Percentiles rank a stretch among this genome's conserved stretches.
phyloP scores from a whole-genome alignment of 1,140 invertebrate species.

The Diabrotica undecimpunctata region DNA sequence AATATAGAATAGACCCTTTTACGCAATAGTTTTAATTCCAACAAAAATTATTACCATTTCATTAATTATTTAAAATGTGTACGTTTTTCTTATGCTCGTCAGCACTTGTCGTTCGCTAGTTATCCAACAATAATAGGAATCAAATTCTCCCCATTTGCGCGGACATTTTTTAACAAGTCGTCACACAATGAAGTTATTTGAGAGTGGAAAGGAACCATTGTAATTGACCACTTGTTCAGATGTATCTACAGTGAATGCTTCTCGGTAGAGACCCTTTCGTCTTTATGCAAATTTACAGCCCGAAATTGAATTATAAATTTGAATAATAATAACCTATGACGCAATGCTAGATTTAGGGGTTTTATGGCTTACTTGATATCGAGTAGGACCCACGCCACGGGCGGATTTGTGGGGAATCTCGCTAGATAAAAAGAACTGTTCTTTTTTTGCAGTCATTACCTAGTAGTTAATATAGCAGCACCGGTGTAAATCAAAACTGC shows the following conservation, averaged over 20 bases:
- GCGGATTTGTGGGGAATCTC: no score
- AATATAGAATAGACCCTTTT: no score
- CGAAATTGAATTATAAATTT: slow-evolving; percentile 47
- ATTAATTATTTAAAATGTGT: no score
- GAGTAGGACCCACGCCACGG: background rate
- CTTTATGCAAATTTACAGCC: slow-evolving; percentile 46
- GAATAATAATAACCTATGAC: slow-evolving; percentile 46
- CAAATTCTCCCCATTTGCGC: background rate
- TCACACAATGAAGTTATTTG: slow-evolving; percentile 15
- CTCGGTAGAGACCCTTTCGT: slow-evolving; percentile 34
- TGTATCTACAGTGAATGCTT: slow-evolving; percentile 20
- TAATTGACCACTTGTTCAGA: slow-evolving; percentile 33
- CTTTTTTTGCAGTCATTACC: no score
- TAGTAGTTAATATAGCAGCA: no score
- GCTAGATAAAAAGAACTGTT: no score
- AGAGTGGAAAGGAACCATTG: slow-evolving; percentile 14
- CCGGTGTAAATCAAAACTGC: no score
- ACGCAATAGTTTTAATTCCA: no score
- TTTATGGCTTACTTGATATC: slow-evolving; percentile 6
- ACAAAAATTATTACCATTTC: no score
- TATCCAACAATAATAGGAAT: no score
- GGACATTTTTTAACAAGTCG: background rate
- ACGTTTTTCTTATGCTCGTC: no score
- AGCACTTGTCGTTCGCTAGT: no score
- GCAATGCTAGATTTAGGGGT: slow-evolving; percentile 22